These are phyloP conservation scores for Anseranas semipalmata DNA, from an alignment of 2,113 vertebrate species.

Conservation along the genomic window DNA sequence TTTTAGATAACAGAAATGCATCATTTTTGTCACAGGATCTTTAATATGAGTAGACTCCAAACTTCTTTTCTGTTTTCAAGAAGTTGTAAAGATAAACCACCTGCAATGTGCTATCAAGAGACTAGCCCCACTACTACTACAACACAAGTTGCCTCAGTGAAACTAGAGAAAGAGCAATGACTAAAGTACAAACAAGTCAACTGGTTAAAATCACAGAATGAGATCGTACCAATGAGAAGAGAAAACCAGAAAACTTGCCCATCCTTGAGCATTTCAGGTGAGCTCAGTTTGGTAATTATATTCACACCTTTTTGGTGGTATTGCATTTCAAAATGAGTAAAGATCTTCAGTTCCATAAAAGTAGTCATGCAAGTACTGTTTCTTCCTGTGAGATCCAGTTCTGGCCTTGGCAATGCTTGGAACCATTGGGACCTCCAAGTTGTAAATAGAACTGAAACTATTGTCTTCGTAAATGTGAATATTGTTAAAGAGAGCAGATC, in stretches of 20 bases:
- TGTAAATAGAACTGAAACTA: neutral
- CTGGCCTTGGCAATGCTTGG: neutral
- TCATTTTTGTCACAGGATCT: neutral
- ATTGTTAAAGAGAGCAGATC: neutral
- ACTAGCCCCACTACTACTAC: no score
- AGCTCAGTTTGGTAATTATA: neutral
- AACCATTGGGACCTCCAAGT: neutral
- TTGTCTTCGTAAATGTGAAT: neutral
- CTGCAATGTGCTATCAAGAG: neutral
- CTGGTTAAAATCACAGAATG: neutral
- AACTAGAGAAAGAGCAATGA: neutral
- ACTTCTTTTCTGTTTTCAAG: neutral
- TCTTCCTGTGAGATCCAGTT: neutral
- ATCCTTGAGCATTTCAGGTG: neutral
- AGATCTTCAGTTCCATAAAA: neutral
- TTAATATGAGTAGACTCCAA: neutral
- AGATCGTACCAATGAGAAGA: neutral
- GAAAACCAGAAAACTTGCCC: neutral
- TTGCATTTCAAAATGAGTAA: neutral
- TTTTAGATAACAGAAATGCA: neutral
- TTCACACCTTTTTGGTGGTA: neutral
- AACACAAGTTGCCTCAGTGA: neutral
- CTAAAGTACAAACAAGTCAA: neutral
- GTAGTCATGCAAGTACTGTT: neutral
- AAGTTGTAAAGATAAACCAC: neutral